Conservation (phyloP, 2,888 invertebrate species). For the Aphodius sticticus region DNA sequence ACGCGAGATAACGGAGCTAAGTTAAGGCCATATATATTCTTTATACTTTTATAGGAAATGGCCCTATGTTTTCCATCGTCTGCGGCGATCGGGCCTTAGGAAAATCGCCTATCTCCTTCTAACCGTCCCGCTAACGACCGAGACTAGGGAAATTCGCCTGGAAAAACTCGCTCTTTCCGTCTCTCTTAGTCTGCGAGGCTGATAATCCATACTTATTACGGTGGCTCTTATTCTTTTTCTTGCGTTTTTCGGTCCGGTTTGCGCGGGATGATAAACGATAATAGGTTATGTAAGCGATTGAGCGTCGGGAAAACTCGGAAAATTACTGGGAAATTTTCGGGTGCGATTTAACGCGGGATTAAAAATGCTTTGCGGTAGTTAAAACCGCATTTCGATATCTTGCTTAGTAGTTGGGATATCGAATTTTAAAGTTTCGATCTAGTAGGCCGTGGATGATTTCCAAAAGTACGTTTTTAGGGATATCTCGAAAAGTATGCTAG, state of each 20-base stretch:
- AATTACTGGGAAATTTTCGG: not conserved
- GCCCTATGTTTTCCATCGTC: slow-evolving; percentile 52
- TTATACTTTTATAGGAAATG: slow-evolving; percentile 55
- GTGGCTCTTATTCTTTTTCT: slow-evolving; percentile 57
- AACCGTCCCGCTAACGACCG: not conserved
- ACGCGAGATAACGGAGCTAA: slow-evolving; percentile 34
- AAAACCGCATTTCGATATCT: not conserved
- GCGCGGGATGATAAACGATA: slow-evolving; percentile 59
- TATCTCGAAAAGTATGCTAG: not conserved
- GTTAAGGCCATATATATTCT: slow-evolving; percentile 54
- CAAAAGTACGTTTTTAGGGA: not conserved
- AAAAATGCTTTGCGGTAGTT: not conserved
- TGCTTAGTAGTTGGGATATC: not conserved
- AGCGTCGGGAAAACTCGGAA: slow-evolving; percentile 27
- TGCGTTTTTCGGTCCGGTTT: slow-evolving; percentile 43
- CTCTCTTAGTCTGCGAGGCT: slow-evolving; percentile 31
- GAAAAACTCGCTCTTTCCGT: not conserved
- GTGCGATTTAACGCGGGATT: not conserved
- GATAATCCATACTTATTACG: slow-evolving; percentile 61
- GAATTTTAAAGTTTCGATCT: not conserved
- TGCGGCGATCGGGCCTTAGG: slow-evolving; percentile 4
- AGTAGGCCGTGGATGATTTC: not conserved
- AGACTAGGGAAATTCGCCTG: not conserved
- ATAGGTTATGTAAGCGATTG: slow-evolving; percentile 57
- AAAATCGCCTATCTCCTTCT: not conserved